A percentile compares a stretch with the other conserved stretches of the same genome.
Conservation (phyloP, 2,888 invertebrate genomes). For the Nephrotoma flavescens region DNA sequence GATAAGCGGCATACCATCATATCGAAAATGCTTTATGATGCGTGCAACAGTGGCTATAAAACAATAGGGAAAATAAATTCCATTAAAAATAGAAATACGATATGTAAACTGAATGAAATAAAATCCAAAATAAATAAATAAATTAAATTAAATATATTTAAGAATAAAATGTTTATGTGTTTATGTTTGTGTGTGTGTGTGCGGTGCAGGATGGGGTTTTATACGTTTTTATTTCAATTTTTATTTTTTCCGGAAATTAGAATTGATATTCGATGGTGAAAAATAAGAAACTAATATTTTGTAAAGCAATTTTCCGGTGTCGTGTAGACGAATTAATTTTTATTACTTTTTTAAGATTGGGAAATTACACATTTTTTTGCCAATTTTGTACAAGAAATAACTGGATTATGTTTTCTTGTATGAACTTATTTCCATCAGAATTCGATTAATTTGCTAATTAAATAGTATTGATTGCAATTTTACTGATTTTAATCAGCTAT, state of each 20-base stretch:
- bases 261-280: neutral
- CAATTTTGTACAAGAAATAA: no score
- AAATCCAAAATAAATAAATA: neutral
- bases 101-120: neutral
- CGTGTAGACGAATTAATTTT: neutral
- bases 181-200: no score
- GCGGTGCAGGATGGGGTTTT: neutral
- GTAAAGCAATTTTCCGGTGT: neutral
- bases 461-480: no score
- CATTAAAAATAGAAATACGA: neutral
- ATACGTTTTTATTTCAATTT: neutral
- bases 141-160: neutral
- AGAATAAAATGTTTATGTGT: neutral
- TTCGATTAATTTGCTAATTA: no score
- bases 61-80: neutral
- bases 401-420: no score
- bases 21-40: conserved; percentile 60
- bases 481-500: no score
- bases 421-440: no score
- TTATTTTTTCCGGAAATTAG: neutral
- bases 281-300: neutral
- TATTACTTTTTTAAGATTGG: no score
- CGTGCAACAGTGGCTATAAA: conserved; percentile 63
- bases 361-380: no score
- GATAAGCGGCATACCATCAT: conserved; percentile 56